Evolutionary conservation across 2,888 invertebrate species (phyloP).

Genomic region (Apodemia hepburni): DNA sequence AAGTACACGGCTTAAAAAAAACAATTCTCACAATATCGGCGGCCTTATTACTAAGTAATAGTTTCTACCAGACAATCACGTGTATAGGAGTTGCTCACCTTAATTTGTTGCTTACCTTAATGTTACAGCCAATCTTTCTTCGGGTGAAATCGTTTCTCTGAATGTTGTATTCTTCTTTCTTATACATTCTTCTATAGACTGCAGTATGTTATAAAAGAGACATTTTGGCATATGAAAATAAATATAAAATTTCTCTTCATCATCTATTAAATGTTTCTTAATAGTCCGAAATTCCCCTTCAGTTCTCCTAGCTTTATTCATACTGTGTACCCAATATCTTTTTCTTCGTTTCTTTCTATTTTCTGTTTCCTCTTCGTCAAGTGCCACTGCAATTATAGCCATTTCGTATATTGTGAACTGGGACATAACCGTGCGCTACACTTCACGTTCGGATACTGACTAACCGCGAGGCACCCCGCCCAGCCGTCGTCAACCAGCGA

Average conservation of each 20-base stretch:
- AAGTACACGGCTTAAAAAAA: no score
- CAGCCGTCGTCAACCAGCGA: slow-evolving; percentile 5
- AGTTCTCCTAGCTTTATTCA: slow-evolving; percentile 22
- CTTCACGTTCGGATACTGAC: slow-evolving; percentile 31
- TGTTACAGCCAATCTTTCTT: slow-evolving; percentile 22
- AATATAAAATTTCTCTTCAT: slow-evolving; percentile 17
- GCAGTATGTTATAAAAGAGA: not conserved
- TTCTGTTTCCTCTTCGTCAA: slow-evolving; percentile 27
- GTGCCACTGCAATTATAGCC: slow-evolving; percentile 27
- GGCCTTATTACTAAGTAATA: not conserved
- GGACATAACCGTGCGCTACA: slow-evolving; percentile 34
- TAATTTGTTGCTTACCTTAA: slow-evolving; percentile 19
- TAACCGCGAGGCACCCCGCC: slow-evolving; percentile 20
- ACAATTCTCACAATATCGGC: not conserved
- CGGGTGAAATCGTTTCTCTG: slow-evolving; percentile 22
- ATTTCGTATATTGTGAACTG: slow-evolving; percentile 33
- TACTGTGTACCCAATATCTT: slow-evolving; percentile 22
- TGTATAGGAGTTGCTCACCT: slow-evolving; percentile 7
- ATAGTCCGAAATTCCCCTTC: slow-evolving; percentile 22
- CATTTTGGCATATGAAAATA: slow-evolving; percentile 13
- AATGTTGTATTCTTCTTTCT: slow-evolving; percentile 21
- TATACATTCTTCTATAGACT: slow-evolving; percentile 16
- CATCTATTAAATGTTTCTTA: slow-evolving; percentile 20
- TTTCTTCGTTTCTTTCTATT: slow-evolving; percentile 25
- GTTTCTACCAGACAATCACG: not conserved